Percentiles rank a stretch among this genome's conserved stretches.
These are phyloP conservation scores for Corythucha ciliata DNA, from an alignment of 2,888 invertebrate genomes.

Conservation along the genomic window DNA sequence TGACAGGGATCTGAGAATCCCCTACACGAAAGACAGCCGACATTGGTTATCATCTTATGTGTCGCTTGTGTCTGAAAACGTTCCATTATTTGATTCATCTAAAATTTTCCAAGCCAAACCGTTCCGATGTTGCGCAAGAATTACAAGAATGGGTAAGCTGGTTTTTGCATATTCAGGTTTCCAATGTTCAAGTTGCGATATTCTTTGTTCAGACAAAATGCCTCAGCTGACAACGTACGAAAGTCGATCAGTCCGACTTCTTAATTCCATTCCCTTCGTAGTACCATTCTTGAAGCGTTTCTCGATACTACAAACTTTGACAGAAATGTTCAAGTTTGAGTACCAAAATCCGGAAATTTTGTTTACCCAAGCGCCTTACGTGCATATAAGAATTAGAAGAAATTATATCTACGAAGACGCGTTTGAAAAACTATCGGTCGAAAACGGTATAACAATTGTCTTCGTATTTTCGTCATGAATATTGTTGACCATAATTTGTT, in stretches of 20 bases:
- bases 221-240: slow-evolving; percentile 82
- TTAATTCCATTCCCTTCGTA: slow-evolving; percentile 89
- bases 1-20: slow-evolving; percentile 72
- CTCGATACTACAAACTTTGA: slow-evolving; percentile 67
- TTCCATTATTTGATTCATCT: slow-evolving; percentile 15
- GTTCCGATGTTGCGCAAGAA: slow-evolving; percentile 14
- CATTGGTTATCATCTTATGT: slow-evolving; percentile 53
- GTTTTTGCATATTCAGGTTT: too few species aligned
- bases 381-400: slow-evolving; percentile 68
- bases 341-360: slow-evolving; percentile 66
- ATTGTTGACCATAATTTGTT: not conserved
- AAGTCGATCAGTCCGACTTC: slow-evolving; percentile 72
- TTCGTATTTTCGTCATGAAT: not conserved
- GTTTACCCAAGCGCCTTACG: slow-evolving; percentile 65
- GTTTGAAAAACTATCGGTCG: slow-evolving; percentile 81
- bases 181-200: slow-evolving; percentile 2
- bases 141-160: too few species aligned
- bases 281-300: slow-evolving; percentile 86
- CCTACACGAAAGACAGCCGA: slow-evolving; percentile 61
- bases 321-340: slow-evolving; percentile 54
- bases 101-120: slow-evolving; percentile 8
- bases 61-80: slow-evolving; percentile 17
- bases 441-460: slow-evolving; percentile 57
- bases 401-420: slow-evolving; percentile 98
- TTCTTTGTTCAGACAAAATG: slow-evolving; percentile 55